Percentiles rank a stretch among this genome's conserved stretches.
phyloP scores from a whole-genome alignment of 2,113 vertebrate genomes.

The Lepisosteus osseus region DNA sequence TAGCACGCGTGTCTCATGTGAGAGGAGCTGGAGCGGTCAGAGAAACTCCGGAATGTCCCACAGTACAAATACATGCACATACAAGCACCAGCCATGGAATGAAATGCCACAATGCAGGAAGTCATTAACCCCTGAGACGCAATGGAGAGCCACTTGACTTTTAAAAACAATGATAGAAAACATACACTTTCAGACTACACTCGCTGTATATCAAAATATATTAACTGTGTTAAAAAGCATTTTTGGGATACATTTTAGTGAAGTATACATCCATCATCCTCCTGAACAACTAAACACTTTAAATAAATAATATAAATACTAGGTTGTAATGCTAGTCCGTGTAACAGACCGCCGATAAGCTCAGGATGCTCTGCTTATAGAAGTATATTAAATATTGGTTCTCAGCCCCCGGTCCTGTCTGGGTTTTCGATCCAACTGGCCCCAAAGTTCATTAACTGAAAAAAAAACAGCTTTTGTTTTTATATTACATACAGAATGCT shows the following conservation, averaged over 20 bases:
- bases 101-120: not conserved
- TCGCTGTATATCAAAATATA: constrained; percentile 13
- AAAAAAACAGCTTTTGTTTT: too few relatives aligned
- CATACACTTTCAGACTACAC: constrained; percentile 4
- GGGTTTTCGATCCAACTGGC: too few relatives aligned
- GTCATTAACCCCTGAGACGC: not conserved
- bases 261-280: constrained; percentile 74
- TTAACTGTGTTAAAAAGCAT: constrained; percentile 19
- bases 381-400: too few relatives aligned
- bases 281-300: constrained; percentile 73
- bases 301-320: constrained; percentile 83
- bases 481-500: too few relatives aligned
- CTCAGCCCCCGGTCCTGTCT: too few relatives aligned
- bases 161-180: not conserved
- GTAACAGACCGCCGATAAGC: not conserved
- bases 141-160: not conserved
- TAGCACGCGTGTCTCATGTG: too few relatives aligned
- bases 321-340: constrained; percentile 35
- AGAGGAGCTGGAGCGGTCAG: too few relatives aligned
- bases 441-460: too few relatives aligned
- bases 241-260: constrained; percentile 11
- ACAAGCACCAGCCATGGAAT: not conserved
- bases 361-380: too few relatives aligned
- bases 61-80: too few relatives aligned
- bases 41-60: not conserved